These are phyloP conservation scores for Poeciliopsis infans DNA, from an alignment of 2,797 vertebrate genomes.

Conservation along the genomic window DNA sequence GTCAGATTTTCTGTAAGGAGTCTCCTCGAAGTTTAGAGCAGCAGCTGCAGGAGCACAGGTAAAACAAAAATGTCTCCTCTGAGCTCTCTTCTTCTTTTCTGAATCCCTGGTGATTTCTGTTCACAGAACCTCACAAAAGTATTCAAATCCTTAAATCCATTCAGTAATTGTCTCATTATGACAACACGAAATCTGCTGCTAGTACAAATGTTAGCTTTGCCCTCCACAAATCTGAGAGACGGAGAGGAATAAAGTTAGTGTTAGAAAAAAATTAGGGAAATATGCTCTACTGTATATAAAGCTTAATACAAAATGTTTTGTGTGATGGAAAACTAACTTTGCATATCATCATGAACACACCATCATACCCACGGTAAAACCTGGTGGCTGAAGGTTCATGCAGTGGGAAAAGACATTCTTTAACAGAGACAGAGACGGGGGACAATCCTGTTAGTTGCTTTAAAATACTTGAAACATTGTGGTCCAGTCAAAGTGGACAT, in stretches of 20 bases:
- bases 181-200: not conserved
- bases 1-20: conserved; percentile 96
- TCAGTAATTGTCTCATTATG: not conserved
- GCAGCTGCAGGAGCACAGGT: conserved; percentile 98
- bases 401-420: not conserved
- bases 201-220: not conserved
- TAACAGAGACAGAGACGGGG: not conserved
- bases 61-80: conserved; percentile 27
- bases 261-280: not conserved
- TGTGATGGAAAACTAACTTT: no score
- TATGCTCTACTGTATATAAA: not conserved
- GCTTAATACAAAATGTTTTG: no score
- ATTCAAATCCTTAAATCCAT: not conserved
- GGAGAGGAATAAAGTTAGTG: not conserved
- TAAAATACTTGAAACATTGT: not conserved
- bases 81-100: not conserved
- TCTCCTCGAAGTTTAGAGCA: conserved; percentile 93
- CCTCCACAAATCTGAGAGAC: not conserved
- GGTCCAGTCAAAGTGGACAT: not conserved
- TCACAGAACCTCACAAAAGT: not conserved
- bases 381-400: not conserved
- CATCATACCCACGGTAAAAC: not conserved
- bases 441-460: not conserved
- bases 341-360: not conserved
- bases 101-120: not conserved